Conservation (phyloP, 2,888 invertebrate genomes). For the Drosophila incognita region DNA sequence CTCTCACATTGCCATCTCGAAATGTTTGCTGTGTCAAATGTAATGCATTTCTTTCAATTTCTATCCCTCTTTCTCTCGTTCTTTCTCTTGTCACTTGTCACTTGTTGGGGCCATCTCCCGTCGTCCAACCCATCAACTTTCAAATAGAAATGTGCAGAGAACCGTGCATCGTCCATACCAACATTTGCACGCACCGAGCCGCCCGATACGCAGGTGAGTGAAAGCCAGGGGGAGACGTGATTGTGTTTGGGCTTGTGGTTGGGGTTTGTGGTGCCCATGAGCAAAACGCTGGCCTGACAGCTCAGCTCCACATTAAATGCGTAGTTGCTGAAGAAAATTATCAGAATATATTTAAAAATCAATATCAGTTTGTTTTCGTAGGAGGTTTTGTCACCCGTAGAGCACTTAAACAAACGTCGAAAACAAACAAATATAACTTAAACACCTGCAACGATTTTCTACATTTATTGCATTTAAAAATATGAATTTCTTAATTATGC, state of each 20-base stretch:
- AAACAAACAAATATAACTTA: neutral
- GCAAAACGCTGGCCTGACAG: conserved; percentile 1
- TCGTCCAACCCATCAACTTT: conserved; percentile 20
- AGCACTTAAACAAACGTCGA: neutral
- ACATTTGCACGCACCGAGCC: conserved; percentile 98
- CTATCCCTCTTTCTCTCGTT: neutral
- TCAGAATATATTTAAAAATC: neutral
- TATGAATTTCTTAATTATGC: too few relatives aligned
- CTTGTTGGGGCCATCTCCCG: conserved; percentile 1
- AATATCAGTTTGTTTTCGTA: neutral
- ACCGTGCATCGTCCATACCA: conserved; percentile 93
- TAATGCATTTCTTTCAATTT: conserved; percentile 15
- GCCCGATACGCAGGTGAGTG: conserved; percentile 93
- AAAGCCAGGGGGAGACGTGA: neutral
- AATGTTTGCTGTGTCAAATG: conserved; percentile 13
- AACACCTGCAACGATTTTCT: neutral
- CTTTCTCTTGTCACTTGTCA: neutral
- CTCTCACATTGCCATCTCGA: neutral
- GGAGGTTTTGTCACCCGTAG: too few relatives aligned
- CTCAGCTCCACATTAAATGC: neutral
- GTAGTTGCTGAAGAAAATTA: neutral
- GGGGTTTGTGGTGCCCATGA: too few relatives aligned
- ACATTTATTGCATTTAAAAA: neutral
- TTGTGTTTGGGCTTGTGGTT: neutral
- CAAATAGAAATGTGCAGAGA: conserved; percentile 96